These are phyloP conservation scores for Cheilosia grossa DNA, from an alignment of 2,888 invertebrate species.

Conservation along the genomic window DNA sequence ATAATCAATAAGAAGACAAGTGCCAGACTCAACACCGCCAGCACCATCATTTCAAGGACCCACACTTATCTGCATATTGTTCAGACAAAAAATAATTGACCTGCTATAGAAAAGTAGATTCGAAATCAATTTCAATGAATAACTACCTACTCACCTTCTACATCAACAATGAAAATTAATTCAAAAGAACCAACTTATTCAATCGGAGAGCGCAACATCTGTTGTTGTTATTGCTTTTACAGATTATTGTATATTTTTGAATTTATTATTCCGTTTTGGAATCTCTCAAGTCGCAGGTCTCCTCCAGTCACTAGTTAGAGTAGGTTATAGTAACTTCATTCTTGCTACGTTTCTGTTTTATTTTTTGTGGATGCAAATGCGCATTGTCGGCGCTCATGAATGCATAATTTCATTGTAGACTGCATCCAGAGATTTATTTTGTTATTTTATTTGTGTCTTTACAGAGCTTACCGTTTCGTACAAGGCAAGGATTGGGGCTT, in stretches of 20 bases:
- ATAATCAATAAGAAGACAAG: slow-evolving; percentile 28
- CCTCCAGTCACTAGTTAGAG: slow-evolving; percentile 4
- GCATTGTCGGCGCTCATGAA: slow-evolving; percentile 32
- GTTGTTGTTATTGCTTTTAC: slow-evolving; percentile 4
- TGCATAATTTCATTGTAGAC: slow-evolving; percentile 51
- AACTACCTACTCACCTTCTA: neutral
- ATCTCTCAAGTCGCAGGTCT: slow-evolving; percentile 20
- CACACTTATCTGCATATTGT: slow-evolving; percentile 54
- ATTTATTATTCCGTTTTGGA: slow-evolving; percentile 46
- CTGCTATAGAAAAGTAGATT: slow-evolving; percentile 31
- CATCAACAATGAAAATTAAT: slow-evolving; percentile 25
- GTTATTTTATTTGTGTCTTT: slow-evolving; percentile 43
- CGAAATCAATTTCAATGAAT: slow-evolving; percentile 39
- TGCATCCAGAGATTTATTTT: slow-evolving; percentile 22
- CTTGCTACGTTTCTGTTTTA: neutral
- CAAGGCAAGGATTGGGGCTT: slow-evolving; percentile 99
- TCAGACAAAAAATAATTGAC: slow-evolving; percentile 36
- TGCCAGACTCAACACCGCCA: neutral
- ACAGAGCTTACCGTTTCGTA: slow-evolving; percentile 98
- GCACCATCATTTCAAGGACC: slow-evolving; percentile 49
- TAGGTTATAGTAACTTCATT: neutral
- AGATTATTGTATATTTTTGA: slow-evolving; percentile 62
- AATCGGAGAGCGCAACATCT: neutral
- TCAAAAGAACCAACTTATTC: slow-evolving; percentile 39
- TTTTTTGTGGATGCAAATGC: slow-evolving; percentile 38